Base-by-base conservation (phyloP, 1,140 invertebrate genomes). In the Panonychus citri region DNA sequence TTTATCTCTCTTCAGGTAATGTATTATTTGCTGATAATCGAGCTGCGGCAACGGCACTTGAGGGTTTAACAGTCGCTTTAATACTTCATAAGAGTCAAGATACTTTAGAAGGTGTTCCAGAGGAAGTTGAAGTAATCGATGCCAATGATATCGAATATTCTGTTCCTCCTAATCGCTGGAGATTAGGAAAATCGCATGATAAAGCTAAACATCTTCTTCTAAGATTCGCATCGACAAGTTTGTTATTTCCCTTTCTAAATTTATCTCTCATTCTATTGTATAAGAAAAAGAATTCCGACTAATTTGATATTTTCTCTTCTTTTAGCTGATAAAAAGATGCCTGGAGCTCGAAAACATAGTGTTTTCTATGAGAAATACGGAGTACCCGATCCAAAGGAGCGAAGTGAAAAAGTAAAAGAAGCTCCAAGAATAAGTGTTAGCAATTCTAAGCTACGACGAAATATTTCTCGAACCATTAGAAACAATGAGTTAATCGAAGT, bases 101-200 rank as follows among this genome's bases (percentile, higher is more conserved):
- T 55, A 42, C 66, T 64, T 60, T 64, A 59, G 63, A 68, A 27
- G 49, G 24, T 19, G 12, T 51, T 56, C 49, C 46, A 56, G 61
- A 66, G 58, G 57, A 57, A 10, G 56, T 62, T 25, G 61, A 62
- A 21, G 62, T 57, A 25, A 43, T 63, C 40, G 63, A 57, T 26
- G 62, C 66, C 26, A 60, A 65, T 34, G 54, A 57, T 42, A 39
- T 51, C 17, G 60, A 59, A 34, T 39, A 72, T 59, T 73, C 75
- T 5, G 69, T 78, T 50, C 80, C 80, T 21, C 78, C 78, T 37
- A 80, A 83, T 42, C 74, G 77, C 64, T 86, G 82, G 83, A 70
- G 82, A 58, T 75, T 82, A 67, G 82, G 81, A 12, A 63, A 74
- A 3, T 63, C 74, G 57, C 70, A 70, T 67, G 66, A 70, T 13